A percentile compares a stretch with the other conserved stretches of the same genome.
Evolutionary conservation across 2,113 vertebrate genomes (phyloP).

Genomic region (Hipposideros armiger): DNA sequence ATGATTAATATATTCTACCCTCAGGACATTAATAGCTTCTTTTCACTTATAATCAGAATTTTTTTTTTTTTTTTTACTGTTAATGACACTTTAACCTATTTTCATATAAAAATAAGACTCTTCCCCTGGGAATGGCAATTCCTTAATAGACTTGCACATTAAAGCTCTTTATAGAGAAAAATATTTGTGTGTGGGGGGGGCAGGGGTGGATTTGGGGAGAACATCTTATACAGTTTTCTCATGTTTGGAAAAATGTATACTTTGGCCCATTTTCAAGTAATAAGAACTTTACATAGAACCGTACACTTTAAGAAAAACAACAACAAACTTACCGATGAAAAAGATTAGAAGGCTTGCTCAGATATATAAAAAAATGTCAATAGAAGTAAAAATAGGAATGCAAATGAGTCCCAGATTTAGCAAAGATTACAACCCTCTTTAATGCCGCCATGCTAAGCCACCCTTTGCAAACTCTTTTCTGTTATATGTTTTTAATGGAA

Average conservation of each 20-base stretch:
- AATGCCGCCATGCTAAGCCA: slow-evolving; percentile 50
- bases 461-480: slow-evolving; percentile 47
- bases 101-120: slow-evolving; percentile 77
- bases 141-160: slow-evolving; percentile 54
- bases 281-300: slow-evolving; percentile 77
- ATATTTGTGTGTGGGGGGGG: not conserved
- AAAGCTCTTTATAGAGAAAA: slow-evolving; percentile 58
- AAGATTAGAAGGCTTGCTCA: slow-evolving; percentile 73
- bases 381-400: slow-evolving; percentile 78
- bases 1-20: slow-evolving; percentile 79
- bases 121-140: slow-evolving; percentile 65
- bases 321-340: slow-evolving; percentile 54
- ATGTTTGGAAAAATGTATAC: slow-evolving; percentile 65
- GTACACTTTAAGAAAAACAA: not conserved
- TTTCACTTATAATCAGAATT: slow-evolving; percentile 72
- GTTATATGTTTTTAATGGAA: slow-evolving; percentile 73
- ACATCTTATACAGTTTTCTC: slow-evolving; percentile 16
- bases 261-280: slow-evolving; percentile 81
- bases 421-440: slow-evolving; percentile 68
- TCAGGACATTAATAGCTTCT: slow-evolving; percentile 71
- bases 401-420: slow-evolving; percentile 78
- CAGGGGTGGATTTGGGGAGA: not conserved
- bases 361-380: slow-evolving; percentile 69
- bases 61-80: slow-evolving; percentile 6
- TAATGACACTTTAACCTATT: slow-evolving; percentile 83